Base-by-base conservation (phyloP, 2,888 invertebrate species). In the Coelinius sp. region DNA sequence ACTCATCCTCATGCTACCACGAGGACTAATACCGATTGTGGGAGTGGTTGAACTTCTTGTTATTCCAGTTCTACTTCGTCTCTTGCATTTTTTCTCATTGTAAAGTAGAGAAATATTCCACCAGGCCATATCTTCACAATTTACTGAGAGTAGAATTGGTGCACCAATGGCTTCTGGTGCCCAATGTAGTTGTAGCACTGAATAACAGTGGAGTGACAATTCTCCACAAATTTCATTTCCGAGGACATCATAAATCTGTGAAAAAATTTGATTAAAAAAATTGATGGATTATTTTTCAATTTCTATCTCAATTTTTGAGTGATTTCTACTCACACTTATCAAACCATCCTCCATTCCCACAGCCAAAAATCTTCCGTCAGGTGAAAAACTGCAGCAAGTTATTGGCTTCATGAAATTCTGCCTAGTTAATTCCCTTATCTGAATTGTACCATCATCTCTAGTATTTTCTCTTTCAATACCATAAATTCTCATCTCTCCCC, bases 291-390 rank as follows among this genome's bases (percentile, higher is more conserved):
- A 22, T 25, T 20, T 6, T 25, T 10, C 20, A 31, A 12, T 3
- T 12, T 24, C n/a, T 41, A 22, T 24, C 4, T 6, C n/a, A n/a
- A n/a, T n/a, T n/a, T 49, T 2, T 17, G 20, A 49, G 7, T 49
- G 10, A 49, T 5, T 27, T 27, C 17, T 20, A 81, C 89, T 90
- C 87, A 93, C 93, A 85, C 90, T 88, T 79, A 93, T 90, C 73
- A 90, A 87, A 0, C 93, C 93, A 22, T 89, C 90, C 62, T 90
- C 90, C 20, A 91, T 89, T 0, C 93, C 93, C 79, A 93, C 81
- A 0, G 93, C 93, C 12, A 93, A 86, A 71, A 92, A 89, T 65
- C 89, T 87, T 4, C 90, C 91, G 79, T 92, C 90, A 0, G 88
- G 82, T 0, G 92, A 91, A 89, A 87, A 85, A 64, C 81, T 78